Evolutionary conservation across 2,888 invertebrate species (phyloP), one percentile per base, ranked within the genome.

Genomic region (Ernsta delagoae): DNA sequence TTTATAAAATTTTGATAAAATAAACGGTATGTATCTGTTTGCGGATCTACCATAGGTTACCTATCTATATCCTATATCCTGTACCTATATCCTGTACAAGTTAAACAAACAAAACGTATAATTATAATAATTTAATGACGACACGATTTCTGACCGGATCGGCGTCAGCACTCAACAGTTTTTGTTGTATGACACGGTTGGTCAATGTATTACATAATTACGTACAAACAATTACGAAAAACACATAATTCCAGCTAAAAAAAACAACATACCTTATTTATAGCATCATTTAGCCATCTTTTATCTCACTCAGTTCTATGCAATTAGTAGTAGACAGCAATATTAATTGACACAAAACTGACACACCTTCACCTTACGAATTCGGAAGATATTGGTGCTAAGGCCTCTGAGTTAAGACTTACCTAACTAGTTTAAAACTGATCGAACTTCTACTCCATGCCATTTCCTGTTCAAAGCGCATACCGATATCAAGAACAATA

Each of bases 101-200:
- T 48, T 57, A 57, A 59, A 48, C 54, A 54, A 54, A 50, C 59
- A 50, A 43, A 59, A 48, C 57, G 39, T 41, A 36, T 31, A 24
- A 61, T 34, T 54, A 34, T 61, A 60, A 45, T 45, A 45, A 60
- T 60, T 60, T 60, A 60, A 60, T 60, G n/a, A 50, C 45, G 34
- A 65, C 57, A 50, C 48, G 48, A 6, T 48, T 39, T 36, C 36
- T 36, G 36, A 36, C 36, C 36, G 57, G 57, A 48, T 65, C 57
- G 64, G 59, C 65, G 65, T 65, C 39, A 59, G 16, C 48, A 48
- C 36, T n/a, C 59, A 43, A 66, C 53, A 54, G 53, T 66, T 66
- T 60, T 66, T 53, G 60, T 34, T 59, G 41, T 66, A 66, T 59
- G 65, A 66, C 53, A 66, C 41, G 66, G 59, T 66, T 54, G 50